Conservation (phyloP, 1,140 invertebrate genomes). For the Aphis gossypii region DNA sequence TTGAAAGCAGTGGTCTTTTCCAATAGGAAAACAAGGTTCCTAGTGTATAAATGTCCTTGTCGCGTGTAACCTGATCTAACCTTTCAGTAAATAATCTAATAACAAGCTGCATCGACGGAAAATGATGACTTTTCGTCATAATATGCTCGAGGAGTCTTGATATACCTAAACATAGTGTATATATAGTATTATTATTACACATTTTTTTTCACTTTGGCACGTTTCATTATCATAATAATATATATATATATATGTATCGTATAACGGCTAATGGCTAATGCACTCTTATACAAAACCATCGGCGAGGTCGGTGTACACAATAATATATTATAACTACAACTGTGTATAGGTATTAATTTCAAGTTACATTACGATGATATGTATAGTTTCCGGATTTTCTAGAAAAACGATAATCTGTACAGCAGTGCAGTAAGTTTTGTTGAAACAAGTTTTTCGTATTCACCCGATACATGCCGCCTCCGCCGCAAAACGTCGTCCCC, state of each 20-base stretch:
- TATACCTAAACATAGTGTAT: not conserved
- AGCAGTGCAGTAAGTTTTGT: not conserved
- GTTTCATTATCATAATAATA: not conserved
- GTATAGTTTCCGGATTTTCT: conserved; percentile 9
- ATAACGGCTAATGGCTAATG: conserved; percentile 7
- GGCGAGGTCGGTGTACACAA: not conserved
- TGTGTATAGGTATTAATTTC: not conserved
- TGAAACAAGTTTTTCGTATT: not conserved
- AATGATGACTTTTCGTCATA: not conserved
- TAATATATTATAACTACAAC: not conserved
- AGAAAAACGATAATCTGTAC: not conserved
- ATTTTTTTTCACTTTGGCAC: not conserved
- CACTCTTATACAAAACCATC: not conserved
- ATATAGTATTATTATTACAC: not conserved
- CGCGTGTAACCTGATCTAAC: not conserved
- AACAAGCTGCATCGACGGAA: not conserved
- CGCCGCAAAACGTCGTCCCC: not conserved
- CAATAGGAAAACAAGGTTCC: not conserved
- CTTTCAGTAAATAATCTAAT: not conserved
- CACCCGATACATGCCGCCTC: not conserved
- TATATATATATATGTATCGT: not conserved
- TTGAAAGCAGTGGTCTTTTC: not conserved
- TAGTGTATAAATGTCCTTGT: not conserved
- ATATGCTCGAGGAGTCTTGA: not conserved
- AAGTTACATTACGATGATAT: not conserved